Conservation (phyloP, 2,797 vertebrate species). For the Halcyon chelicuti region DNA sequence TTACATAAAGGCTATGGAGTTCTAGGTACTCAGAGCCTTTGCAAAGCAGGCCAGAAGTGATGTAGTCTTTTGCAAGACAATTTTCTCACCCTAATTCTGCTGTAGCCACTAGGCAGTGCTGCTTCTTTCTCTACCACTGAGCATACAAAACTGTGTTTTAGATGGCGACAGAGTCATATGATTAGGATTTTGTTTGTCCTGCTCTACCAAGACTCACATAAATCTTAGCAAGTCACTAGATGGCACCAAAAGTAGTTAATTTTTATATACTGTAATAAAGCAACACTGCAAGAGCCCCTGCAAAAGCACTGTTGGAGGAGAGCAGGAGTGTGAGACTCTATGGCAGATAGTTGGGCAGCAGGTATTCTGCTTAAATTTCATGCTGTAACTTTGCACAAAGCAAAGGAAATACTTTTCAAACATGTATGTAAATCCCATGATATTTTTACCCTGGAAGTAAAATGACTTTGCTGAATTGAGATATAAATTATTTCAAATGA, state of each 20-base stretch:
- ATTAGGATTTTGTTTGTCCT: constrained; percentile 1
- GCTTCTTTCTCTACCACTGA: not conserved
- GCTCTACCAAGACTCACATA: not conserved
- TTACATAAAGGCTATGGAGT: not conserved
- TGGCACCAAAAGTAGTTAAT: constrained; percentile 72
- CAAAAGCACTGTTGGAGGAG: not conserved
- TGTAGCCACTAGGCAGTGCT: not conserved
- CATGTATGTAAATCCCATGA: not conserved
- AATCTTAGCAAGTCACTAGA: constrained; percentile 59
- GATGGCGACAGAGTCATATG: not conserved
- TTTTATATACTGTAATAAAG: constrained; percentile 30
- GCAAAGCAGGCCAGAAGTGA: not conserved
- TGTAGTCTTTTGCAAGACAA: not conserved
- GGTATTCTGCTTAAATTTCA: not conserved
- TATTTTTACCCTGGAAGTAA: not conserved
- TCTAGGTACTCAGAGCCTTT: not conserved
- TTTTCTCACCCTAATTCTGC: not conserved
- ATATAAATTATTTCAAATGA: not conserved
- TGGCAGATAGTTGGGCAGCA: not conserved
- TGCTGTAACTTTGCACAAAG: not conserved
- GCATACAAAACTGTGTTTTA: not conserved
- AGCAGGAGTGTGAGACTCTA: not conserved
- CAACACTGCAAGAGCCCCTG: not conserved
- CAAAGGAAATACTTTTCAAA: not conserved
- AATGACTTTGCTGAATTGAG: not conserved